Evolutionary conservation across 2,888 invertebrate genomes (phyloP), one percentile per base, ranked within the genome.

Genomic region (Sussaba pulchella): DNA sequence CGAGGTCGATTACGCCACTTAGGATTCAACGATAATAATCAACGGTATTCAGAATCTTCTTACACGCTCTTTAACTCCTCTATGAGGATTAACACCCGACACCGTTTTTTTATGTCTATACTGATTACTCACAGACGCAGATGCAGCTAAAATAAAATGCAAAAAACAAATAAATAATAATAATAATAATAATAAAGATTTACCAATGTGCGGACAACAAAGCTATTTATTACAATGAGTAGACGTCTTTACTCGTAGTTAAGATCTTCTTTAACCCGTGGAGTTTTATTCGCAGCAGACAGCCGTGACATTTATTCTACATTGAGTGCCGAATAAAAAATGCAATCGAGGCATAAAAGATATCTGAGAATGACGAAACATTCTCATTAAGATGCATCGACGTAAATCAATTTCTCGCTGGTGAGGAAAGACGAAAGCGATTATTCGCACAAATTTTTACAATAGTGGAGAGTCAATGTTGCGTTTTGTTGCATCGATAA

Each of bases 1-100:
- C 76, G 73, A 73, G 81, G 73, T 81, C 69, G 73, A 73, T 77
- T 73, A 36, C 76, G 69, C 52, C 26, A 81, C 64, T 67, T 36
- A 5, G 63, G 47, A 77, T 66, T 57, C 50, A 77, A 63, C 72
- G 81, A 81, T 77, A 81, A 73, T 63, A 64, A 77, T 70, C 54
- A 47, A 69, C 36, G 69, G 43, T 14, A 77, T 64, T 66, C 59
- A 50, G 39, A 31, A 61, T 67, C 76, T 63, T 69, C 63, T 39
- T n/a, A 59, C 63, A 14, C 24, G 39, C 24, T 21, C 64, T 41
- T 59, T 47, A 57, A 47, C 67, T 36, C 3, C 24, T 47, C 26
- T 45, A 21, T 14, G 26, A 26, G 36, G 50, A 50, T 47, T 26
- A 54, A 17, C 66, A 64, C 59, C 24, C 2, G 12, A 6, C 19